Evolutionary conservation across 2,888 invertebrate genomes (phyloP), one percentile per base, ranked within the genome.

Genomic region (Sphaerophoria taeniata): DNA sequence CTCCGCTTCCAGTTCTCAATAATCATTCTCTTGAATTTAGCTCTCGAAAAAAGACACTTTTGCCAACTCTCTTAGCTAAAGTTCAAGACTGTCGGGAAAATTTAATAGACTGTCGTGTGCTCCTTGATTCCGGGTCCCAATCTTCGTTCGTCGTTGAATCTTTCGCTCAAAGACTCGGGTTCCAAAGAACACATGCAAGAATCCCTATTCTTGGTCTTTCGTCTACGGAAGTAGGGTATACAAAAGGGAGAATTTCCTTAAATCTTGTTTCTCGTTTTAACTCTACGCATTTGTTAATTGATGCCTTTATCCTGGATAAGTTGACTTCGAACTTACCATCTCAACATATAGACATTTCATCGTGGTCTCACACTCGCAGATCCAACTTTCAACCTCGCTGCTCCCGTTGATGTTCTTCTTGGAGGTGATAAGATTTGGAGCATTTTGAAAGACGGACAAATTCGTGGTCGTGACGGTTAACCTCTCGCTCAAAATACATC

Each of bases 311-410:
- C 5, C 16, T 72, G 1, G 39, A 12, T 24, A 72, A 71, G 16
- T n/a, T 71, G 6, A 47, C 70, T 45, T 70, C 58, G 6, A 70
- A 71, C 11, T 34, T 71, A 53, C 61, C 72, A 33, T 43, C 53
- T 14, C n/a, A 53, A 33, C 31, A 24, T 6, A 53, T 53, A 7
- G 60, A 71, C 12, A n/a, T 16, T 9, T 60, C 51, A 34, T 55
- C 36, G 0, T 71, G 55, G 36, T 39, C 39, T 24, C 53, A 67
- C 36, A 36, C 43, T 76, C 76, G 65, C 75, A 39, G 51, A 74
- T 63, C 49, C 63, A 16, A 34, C 5, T 11, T 71, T 71, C 12
- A 58, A 55, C 14, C 5, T 58, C 12, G 11, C 47, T 7, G 45
- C 7, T n/a, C 33, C 69, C 1, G 14, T 70, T 14, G 69, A 70